phyloP scores from a whole-genome alignment of 2,888 invertebrate species.

The Ditula angustiorana region DNA sequence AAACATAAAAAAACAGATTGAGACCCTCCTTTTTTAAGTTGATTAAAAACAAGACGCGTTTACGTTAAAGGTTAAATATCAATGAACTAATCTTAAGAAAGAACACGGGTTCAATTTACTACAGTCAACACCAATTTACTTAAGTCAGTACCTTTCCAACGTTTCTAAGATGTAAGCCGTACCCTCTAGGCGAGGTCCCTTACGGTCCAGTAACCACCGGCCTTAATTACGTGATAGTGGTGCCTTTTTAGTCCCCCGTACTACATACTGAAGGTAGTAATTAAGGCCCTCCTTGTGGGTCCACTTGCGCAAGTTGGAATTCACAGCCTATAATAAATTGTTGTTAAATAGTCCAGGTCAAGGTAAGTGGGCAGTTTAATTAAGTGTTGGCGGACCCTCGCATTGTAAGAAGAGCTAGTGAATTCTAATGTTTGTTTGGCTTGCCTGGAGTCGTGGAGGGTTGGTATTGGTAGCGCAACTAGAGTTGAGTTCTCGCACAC shows the following conservation, averaged over 20 bases:
- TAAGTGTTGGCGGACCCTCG: conserved; percentile 19
- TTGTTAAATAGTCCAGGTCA: conserved; percentile 34
- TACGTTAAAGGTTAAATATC: too few relatives aligned
- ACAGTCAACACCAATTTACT: neutral
- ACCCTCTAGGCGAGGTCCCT: conserved; percentile 62
- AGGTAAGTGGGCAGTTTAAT: conserved; percentile 24
- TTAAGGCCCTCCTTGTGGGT: conserved; percentile 28
- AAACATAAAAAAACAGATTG: too few relatives aligned
- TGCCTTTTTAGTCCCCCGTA: conserved; percentile 64
- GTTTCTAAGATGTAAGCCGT: conserved; percentile 5
- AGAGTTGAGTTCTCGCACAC: too few relatives aligned
- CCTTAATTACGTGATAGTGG: conserved; percentile 82
- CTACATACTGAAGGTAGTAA: conserved; percentile 25
- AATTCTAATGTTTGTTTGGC: neutral
- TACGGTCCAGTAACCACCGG: conserved; percentile 74
- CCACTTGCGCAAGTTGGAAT: conserved; percentile 31
- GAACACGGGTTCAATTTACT: neutral
- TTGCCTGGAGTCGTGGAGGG: neutral
- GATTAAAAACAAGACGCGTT: too few relatives aligned
- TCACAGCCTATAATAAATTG: conserved; percentile 31
- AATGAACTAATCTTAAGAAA: neutral
- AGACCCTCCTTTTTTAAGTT: too few relatives aligned
- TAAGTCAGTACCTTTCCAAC: neutral
- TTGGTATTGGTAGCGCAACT: neutral
- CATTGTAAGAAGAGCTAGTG: neutral